Base-by-base conservation (phyloP, 2,113 vertebrate genomes). In the Notothenia rossii region DNA sequence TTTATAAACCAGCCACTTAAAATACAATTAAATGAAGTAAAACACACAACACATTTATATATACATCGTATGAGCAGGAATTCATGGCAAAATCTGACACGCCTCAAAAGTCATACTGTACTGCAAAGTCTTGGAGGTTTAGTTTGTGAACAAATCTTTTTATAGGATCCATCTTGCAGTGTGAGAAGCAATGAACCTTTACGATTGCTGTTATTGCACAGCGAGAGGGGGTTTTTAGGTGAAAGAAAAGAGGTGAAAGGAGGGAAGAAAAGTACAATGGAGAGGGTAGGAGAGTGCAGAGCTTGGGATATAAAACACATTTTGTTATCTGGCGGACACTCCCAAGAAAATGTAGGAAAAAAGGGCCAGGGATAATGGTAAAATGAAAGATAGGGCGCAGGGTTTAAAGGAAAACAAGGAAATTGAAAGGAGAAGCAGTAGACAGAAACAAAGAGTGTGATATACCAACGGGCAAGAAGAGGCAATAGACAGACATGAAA, bases 61-160 rank as follows among this genome's bases (percentile, higher is more conserved):
- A 25, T 17, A 33, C 9, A 46, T 20, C 1, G 0, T 15, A 59
- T 78, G 18, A n/a, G 14, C 29, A 60, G 14, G 49, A 74, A 14
- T 78, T 78, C 46, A 69, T 18, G 15, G 51, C 45, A 59, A 45
- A 51, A 50, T 72, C 36, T 68, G 64, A 74, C 43, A 77, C 8
- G 7, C 56, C 9, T 58, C n/a, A 17, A 49, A 75, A 67, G 7
- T 11, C 45, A 72, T 81, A 51, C 46, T 4, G 5, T 81, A 51
- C 46, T 4, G 5, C n/a, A 63, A 13, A 78, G 51, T 65, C 60
- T 58, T 74, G 60, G 62, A 13, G 63, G 51, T 33, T 53, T 20
- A 45, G 69, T 68, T 66, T 2, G 20, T 71, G 36, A 72, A 49
- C 15, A 49, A 15, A 36, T 20, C 55, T 81, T 75, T 77, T 66